Conservation (phyloP, 2,888 invertebrate genomes). For the Nebria brevicollis region DNA sequence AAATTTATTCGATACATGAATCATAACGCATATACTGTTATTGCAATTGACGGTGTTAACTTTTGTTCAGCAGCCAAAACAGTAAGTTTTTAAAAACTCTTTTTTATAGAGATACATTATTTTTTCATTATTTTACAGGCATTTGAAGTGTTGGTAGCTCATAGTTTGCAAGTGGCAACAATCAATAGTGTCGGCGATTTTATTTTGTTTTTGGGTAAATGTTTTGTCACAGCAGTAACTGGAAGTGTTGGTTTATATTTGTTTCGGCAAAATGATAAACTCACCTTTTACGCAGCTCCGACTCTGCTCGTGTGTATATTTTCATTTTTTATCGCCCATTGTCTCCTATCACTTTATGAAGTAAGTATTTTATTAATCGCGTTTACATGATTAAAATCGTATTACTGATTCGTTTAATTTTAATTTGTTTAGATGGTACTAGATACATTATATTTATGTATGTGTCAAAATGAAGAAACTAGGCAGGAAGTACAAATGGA, state of each 20-base stretch:
- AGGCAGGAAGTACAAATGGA: constrained; percentile 84
- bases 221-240: constrained; percentile 83
- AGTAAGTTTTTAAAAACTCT: constrained; percentile 65
- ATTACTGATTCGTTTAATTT: constrained; percentile 17
- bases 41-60: constrained; percentile 89
- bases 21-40: constrained; percentile 94
- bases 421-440: constrained; percentile 83
- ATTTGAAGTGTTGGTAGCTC: constrained; percentile 83
- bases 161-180: constrained; percentile 88
- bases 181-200: constrained; percentile 95
- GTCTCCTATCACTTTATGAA: constrained; percentile 93
- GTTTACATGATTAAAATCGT: not conserved
- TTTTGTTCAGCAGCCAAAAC: constrained; percentile 91
- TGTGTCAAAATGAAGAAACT: constrained; percentile 89
- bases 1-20: constrained; percentile 92
- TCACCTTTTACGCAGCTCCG: constrained; percentile 88
- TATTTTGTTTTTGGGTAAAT: constrained; percentile 88
- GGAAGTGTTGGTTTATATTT: constrained; percentile 81
- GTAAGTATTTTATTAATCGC: constrained; percentile 64
- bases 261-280: constrained; percentile 75
- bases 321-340: constrained; percentile 92
- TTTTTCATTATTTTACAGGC: constrained; percentile 71
- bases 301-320: constrained; percentile 85
- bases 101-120: constrained; percentile 15
- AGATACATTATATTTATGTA: constrained; percentile 92